phyloP scores from a whole-genome alignment of 1,140 invertebrate species.

The Gyrodactylus bullatarudis region DNA sequence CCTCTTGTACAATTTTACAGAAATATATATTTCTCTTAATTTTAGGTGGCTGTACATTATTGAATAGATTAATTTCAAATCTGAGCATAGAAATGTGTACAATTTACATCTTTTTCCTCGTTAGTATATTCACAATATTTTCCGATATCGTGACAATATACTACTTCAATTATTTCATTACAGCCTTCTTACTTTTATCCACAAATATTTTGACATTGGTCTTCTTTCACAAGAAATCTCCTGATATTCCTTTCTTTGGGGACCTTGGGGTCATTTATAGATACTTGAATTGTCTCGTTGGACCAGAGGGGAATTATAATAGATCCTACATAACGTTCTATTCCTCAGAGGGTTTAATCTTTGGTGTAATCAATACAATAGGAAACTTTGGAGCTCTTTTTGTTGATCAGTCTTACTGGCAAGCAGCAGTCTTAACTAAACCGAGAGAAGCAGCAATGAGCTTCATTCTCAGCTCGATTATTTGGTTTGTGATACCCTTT shows the following conservation, averaged over 20 bases:
- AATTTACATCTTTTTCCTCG: neutral
- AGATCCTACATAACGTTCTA: constrained; percentile 16
- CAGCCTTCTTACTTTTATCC: neutral
- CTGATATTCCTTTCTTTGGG: neutral
- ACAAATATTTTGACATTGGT: neutral
- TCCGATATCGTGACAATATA: neutral
- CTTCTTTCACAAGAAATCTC: neutral
- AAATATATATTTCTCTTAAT: neutral
- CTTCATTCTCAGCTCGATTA: constrained; percentile 17
- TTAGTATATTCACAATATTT: neutral
- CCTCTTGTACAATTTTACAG: neutral
- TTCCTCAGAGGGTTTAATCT: constrained; percentile 16
- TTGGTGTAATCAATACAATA: constrained; percentile 16
- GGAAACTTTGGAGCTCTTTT: constrained; percentile 21
- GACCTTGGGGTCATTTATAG: constrained; percentile 11
- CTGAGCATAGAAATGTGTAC: neutral
- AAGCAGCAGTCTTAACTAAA: constrained; percentile 18
- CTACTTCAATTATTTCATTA: neutral
- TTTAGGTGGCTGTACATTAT: neutral
- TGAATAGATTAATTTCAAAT: neutral
- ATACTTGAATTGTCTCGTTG: constrained; percentile 11
- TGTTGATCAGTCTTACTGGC: constrained; percentile 22
- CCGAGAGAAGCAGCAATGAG: constrained; percentile 17
- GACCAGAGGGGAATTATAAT: constrained; percentile 13
- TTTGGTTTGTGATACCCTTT: constrained; percentile 22